Conservation (phyloP, 1,140 invertebrate species). For the Harlomillsia oculata region DNA sequence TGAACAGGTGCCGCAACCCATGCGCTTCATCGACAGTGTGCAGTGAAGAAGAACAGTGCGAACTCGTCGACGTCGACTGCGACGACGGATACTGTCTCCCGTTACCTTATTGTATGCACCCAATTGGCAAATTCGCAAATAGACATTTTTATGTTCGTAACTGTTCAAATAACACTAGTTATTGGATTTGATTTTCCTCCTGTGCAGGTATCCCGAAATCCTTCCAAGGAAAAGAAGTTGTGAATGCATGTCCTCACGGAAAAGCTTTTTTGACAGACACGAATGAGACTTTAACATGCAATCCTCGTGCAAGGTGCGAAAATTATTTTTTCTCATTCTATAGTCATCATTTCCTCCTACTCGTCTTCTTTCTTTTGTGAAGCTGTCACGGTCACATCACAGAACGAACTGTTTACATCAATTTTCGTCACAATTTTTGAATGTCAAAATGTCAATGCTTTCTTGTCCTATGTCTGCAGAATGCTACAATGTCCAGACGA, state of each 20-base stretch:
- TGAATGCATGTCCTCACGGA: constrained; percentile 28
- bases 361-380: background rate
- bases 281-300: constrained; percentile 33
- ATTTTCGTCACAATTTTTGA: background rate
- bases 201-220: constrained; percentile 22
- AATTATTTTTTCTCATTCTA: background rate
- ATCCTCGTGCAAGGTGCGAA: constrained; percentile 26
- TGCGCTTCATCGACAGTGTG: constrained; percentile 55
- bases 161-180: too few relatives aligned
- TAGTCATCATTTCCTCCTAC: background rate
- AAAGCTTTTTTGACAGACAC: constrained; percentile 23
- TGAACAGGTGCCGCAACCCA: constrained; percentile 67
- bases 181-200: constrained; percentile 3
- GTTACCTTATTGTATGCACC: constrained; percentile 64
- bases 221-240: constrained; percentile 4
- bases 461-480: constrained; percentile 4
- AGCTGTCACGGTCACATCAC: background rate
- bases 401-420: background rate
- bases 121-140: too few relatives aligned
- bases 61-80: constrained; percentile 69
- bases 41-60: constrained; percentile 47
- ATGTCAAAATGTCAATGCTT: background rate
- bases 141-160: too few relatives aligned
- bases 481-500: constrained; percentile 35
- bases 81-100: constrained; percentile 67